Evolutionary conservation across 2,113 vertebrate species (phyloP), one percentile per base, ranked within the genome.

Genomic region (Datnioides undecimradiatus): DNA sequence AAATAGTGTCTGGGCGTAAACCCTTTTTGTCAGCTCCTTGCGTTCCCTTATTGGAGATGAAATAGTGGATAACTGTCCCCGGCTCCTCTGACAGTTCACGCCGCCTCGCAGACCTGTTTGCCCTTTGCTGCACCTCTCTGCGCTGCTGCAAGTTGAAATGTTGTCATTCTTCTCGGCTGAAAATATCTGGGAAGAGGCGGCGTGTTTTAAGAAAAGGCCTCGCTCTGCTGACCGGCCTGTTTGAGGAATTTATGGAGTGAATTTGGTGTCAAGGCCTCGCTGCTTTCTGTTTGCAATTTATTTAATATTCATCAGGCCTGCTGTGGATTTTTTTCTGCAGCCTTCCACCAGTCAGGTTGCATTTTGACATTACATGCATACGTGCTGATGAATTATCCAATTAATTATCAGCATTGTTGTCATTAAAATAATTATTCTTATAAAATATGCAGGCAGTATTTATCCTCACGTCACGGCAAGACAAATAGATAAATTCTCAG

Each of bases 1-100:
- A 92, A 93, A 94, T 87, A 90, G 94, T 91, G 95, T 94, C 94
- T 96, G 93, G 92, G 94, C 76, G 95, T 95, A 90, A 94, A 93
- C 94, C 92, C 88, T 76, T 86, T 95, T 93, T 95, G 93, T 95
- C 94, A 93, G 90, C 89, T 88, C 89, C 89, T 93, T 91, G 92
- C 90, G 58, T 93, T 94, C 86, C 78, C 85, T 94, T 90, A 93
- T 93, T 95, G 84, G 86, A 89, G 90, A 89, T 90, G 91, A 84
- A 93, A 88, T 85, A 66, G 88, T 88, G 85, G 89, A 93, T 79
- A 82, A 83, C 63, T 90, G 89, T 89, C 83, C 80, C 82, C 49
- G 8, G 58, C 64, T 80, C 41, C 57, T 57, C 58, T 86, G 78
- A 82, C 82, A 80, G 55, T 55, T 51, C 62, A 60, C 45, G 46